Evolutionary conservation across 2,888 invertebrate species (phyloP).

Genomic region (Molanna angustata): DNA sequence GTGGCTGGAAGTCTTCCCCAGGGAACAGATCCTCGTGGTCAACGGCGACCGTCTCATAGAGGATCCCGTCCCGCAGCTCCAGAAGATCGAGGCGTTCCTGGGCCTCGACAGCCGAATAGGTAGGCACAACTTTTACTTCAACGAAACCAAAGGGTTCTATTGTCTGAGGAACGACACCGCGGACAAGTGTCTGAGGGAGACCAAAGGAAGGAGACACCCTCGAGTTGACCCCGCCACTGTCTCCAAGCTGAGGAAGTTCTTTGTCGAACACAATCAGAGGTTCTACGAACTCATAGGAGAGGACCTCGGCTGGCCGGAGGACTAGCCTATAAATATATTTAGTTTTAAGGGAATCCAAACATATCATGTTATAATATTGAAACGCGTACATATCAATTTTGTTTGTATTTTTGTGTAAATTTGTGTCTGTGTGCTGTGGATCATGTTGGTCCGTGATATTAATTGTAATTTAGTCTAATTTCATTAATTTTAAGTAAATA

Average conservation of each 20-base stretch:
- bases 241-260: constrained; percentile 78
- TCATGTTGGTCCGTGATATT: constrained; percentile 33
- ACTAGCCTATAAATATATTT: constrained; percentile 44
- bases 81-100: constrained; percentile 84
- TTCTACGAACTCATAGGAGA: constrained; percentile 92
- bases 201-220: constrained; percentile 82
- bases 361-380: constrained; percentile 26
- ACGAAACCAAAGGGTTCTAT: constrained; percentile 95
- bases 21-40: constrained; percentile 89
- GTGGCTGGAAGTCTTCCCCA: constrained; percentile 92
- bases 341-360: constrained; percentile 27
- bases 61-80: constrained; percentile 84
- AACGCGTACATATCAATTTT: constrained; percentile 31
- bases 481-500: constrained; percentile 8
- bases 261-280: constrained; percentile 86
- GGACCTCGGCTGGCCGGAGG: constrained; percentile 92
- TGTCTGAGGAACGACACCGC: constrained; percentile 83
- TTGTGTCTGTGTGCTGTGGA: constrained; percentile 24
- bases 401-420: constrained; percentile 9
- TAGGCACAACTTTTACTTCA: constrained; percentile 91
- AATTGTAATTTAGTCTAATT: constrained; percentile 22
- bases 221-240: constrained; percentile 77
- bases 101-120: constrained; percentile 65
- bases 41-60: constrained; percentile 91
- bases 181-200: constrained; percentile 79